phyloP scores from a whole-genome alignment of 2,113 vertebrate genomes.

The Pontoporia blainvillei region DNA sequence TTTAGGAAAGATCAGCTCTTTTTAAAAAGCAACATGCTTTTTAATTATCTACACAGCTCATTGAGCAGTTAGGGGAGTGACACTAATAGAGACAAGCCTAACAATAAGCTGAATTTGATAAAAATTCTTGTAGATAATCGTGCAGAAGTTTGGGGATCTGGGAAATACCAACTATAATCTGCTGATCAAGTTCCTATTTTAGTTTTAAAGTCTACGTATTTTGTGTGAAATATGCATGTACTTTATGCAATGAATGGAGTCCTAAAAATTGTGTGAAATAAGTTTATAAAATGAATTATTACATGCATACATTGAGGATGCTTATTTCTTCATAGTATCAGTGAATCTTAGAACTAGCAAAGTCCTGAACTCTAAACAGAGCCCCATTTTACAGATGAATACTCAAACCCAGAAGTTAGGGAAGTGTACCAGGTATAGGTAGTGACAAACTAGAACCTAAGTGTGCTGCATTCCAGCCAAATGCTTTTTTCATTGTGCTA shows the following conservation, averaged over 20 bases:
- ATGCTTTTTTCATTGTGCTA: background rate
- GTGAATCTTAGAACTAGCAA: background rate
- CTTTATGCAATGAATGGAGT: background rate
- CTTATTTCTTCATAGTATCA: background rate
- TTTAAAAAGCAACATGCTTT: background rate
- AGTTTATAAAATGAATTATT: background rate
- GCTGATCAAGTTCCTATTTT: conserved; percentile 4
- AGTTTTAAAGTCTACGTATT: background rate
- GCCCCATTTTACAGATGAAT: background rate
- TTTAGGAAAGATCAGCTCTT: background rate
- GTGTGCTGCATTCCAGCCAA: background rate
- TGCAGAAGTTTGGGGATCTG: background rate
- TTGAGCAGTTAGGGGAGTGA: background rate
- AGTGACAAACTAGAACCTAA: background rate
- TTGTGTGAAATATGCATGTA: background rate
- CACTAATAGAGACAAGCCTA: background rate
- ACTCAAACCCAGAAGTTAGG: background rate
- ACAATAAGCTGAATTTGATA: conserved; percentile 15
- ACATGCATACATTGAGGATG: background rate
- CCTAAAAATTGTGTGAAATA: background rate
- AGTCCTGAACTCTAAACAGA: background rate
- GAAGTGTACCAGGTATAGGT: background rate
- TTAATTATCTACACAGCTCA: conserved; percentile 11
- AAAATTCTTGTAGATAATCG: conserved; percentile 19
- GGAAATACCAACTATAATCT: background rate